Base-by-base conservation (phyloP, 2,113 vertebrate species). In the Notothenia coriiceps region DNA sequence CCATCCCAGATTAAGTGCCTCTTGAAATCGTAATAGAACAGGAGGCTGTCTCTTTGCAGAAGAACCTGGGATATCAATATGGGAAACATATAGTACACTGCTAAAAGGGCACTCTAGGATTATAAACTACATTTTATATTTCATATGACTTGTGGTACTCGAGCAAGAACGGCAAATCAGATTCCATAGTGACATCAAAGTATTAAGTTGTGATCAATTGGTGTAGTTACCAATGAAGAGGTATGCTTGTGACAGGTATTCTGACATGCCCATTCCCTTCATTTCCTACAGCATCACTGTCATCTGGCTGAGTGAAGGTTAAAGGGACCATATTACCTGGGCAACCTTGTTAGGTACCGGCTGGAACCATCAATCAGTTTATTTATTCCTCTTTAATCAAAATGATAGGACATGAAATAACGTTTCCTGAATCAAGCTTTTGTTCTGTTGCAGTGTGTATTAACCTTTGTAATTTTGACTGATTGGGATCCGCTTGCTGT, bases 11-110 rank as follows among this genome's bases (percentile, higher is more conserved):
- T 84, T 40, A 68, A 79, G 77, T 72, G 77, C 43, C 61, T 66
- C 68, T 82, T 84, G 61, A 85, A 86, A 78, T 7, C 8, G n/a
- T 47, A 70, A 77, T 17, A 63, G 46, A 54, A 52, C 56, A n/a
- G n/a, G 8, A 25, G 47, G 62, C 62, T 7, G 61, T 62, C 71
- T 61, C 57, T 40, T 59, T 6, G 47, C 29, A 66, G 29, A 70
- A 15, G 44, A 33, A 83, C 35, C 35, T 71, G 64, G 1, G 65
- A 47, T 52, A 22, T 43, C 12, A n/a, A 49, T 65, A 18, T 47
- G 35, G 17, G 40, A 52, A 33, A 68, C 18, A 25, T 59, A 40
- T 22, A 6, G 10, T 10, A 6, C 47, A 51, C 7, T 9, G 18
- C 50, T 67, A 47, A 62, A 71, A 77, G 29, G 4, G 25, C n/a